Percentiles rank a stretch among this genome's conserved stretches.
Evolutionary conservation across 2,797 vertebrate species (phyloP).

Genomic region (Bothrops alternatus): DNA sequence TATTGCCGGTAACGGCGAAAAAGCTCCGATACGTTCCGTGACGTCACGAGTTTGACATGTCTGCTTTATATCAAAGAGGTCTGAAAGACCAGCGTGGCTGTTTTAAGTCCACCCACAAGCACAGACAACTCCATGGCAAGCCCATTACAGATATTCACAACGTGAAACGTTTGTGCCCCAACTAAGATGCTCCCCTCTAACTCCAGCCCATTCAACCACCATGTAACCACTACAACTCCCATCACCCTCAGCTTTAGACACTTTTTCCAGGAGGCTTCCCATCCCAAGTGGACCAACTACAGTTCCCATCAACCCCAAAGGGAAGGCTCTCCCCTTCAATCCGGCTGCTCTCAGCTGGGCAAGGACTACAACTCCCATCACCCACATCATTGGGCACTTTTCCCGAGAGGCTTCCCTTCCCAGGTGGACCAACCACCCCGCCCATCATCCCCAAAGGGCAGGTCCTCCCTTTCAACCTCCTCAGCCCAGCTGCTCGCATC

Average conservation of each 20-base stretch:
- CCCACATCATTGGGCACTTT: not conserved
- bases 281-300: not conserved
- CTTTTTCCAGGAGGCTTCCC: not conserved
- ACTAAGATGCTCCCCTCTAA: not conserved
- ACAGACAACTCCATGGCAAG: not conserved
- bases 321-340: not conserved
- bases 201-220: not conserved
- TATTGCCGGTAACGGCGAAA: too few species aligned
- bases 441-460: not conserved
- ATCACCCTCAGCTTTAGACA: not conserved
- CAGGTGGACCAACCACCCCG: not conserved
- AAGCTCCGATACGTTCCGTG: too few species aligned
- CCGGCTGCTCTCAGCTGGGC: rapidly evolving
- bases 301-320: not conserved
- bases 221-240: not conserved
- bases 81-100: not conserved
- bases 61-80: not conserved
- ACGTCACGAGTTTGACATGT: too few species aligned
- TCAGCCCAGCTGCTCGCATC: not conserved
- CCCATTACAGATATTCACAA: not conserved
- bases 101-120: not conserved
- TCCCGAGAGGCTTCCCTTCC: not conserved
- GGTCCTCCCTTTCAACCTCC: not conserved
- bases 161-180: not conserved
- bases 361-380: not conserved